Evolutionary conservation across 2,797 vertebrate species (phyloP).

Genomic region (Echiichthys vipera): DNA sequence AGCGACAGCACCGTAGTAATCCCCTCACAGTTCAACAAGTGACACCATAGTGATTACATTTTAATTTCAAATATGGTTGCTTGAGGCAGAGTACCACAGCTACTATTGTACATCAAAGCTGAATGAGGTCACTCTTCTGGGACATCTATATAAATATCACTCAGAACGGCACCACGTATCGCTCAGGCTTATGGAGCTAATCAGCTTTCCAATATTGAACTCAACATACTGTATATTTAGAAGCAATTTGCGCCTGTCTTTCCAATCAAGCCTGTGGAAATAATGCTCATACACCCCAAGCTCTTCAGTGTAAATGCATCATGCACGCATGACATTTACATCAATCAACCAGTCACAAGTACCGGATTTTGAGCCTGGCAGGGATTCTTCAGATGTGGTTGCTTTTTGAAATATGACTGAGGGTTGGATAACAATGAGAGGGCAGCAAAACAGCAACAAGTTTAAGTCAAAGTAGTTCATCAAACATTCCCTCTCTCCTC

Average conservation of each 20-base stretch:
- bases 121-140: constrained; percentile 49
- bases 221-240: constrained; percentile 30
- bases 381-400: constrained; percentile 5
- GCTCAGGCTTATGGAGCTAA: constrained; percentile 31
- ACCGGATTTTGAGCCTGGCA: constrained; percentile 1
- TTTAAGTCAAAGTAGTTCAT: background rate
- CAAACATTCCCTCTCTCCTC: background rate
- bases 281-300: background rate
- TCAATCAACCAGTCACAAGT: constrained; percentile 21
- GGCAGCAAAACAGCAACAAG: background rate
- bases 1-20: constrained; percentile 52
- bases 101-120: constrained; percentile 19
- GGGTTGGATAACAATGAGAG: background rate
- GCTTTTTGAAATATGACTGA: constrained; percentile 3
- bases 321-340: constrained; percentile 34
- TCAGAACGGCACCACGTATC: constrained; percentile 29
- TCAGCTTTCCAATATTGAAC: constrained; percentile 42
- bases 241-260: constrained; percentile 31
- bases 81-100: constrained; percentile 24
- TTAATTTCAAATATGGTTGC: constrained; percentile 63
- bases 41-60: constrained; percentile 64
- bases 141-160: constrained; percentile 44
- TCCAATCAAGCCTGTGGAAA: constrained; percentile 27
- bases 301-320: background rate
- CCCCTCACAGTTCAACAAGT: constrained; percentile 48